Conservation (phyloP, 2,888 invertebrate species). For the Rotaria sp. region DNA sequence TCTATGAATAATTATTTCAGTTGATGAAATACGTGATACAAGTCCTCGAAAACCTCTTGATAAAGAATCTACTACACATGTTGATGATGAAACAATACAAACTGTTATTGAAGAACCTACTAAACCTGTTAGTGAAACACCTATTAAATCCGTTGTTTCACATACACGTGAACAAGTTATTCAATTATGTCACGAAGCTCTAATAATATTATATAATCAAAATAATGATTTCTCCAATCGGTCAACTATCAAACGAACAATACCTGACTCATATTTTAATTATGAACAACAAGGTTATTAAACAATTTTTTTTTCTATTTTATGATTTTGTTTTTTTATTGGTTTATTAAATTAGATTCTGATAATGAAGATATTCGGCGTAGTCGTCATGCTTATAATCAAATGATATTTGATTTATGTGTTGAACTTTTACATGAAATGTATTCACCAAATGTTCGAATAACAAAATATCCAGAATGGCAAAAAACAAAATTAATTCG, state of each 20-base stretch:
- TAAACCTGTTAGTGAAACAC: neutral
- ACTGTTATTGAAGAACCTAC: too few species aligned
- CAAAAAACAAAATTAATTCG: neutral
- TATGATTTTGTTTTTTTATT: too few species aligned
- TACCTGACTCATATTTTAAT: neutral
- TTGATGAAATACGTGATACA: neutral
- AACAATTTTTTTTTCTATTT: too few species aligned
- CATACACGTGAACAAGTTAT: constrained; percentile 7
- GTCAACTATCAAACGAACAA: neutral
- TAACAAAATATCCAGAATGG: neutral
- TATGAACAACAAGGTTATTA: too few species aligned
- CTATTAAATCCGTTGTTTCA: constrained; percentile 10
- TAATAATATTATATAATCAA: neutral
- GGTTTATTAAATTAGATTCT: neutral
- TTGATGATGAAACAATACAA: too few species aligned
- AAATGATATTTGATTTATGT: constrained; percentile 27
- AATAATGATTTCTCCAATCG: neutral
- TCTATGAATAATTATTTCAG: neutral
- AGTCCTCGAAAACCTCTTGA: neutral
- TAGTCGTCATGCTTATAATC: constrained; percentile 8
- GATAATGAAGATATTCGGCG: neutral
- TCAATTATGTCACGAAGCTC: neutral
- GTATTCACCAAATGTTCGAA: neutral
- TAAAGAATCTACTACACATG: too few species aligned
- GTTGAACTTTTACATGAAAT: constrained; percentile 9